Evolutionary conservation across 1,140 invertebrate genomes (phyloP).

Genomic region (Drosophila tsacasi): DNA sequence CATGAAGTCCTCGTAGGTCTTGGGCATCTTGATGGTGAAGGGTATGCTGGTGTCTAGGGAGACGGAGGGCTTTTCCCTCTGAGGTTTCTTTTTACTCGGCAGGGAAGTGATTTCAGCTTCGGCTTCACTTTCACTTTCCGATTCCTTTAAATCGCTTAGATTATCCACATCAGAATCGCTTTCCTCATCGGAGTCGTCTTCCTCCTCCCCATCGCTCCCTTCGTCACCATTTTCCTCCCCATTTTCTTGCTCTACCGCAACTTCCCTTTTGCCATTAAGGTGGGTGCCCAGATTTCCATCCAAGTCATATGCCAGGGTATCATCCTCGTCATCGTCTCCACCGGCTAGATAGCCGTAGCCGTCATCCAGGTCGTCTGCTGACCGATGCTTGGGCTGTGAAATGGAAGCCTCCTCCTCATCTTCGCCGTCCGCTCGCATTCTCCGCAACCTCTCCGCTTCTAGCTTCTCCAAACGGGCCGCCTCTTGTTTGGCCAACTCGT

Average conservation of each 20-base stretch:
- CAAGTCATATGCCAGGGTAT: slow-evolving; percentile 85
- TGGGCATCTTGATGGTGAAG: slow-evolving; percentile 89
- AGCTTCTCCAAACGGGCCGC: slow-evolving; percentile 91
- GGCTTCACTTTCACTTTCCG: slow-evolving; percentile 74
- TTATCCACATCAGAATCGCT: slow-evolving; percentile 83
- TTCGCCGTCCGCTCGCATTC: slow-evolving; percentile 90
- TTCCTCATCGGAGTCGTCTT: slow-evolving; percentile 63
- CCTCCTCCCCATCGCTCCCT: slow-evolving; percentile 73
- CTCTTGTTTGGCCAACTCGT: slow-evolving; percentile 93
- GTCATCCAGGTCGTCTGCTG: slow-evolving; percentile 94
- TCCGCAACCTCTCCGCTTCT: slow-evolving; percentile 90
- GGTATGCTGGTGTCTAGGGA: slow-evolving; percentile 87
- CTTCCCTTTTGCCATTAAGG: slow-evolving; percentile 56
- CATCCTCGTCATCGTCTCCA: slow-evolving; percentile 69
- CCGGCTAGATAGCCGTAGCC: slow-evolving; percentile 86
- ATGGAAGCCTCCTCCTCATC: slow-evolving; percentile 83
- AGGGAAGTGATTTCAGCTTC: slow-evolving; percentile 48
- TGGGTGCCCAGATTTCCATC: slow-evolving; percentile 84
- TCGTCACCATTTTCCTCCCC: slow-evolving; percentile 66
- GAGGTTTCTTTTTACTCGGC: slow-evolving; percentile 37
- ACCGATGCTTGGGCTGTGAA: slow-evolving; percentile 86
- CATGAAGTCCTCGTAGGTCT: slow-evolving; percentile 89
- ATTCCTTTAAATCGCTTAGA: slow-evolving; percentile 86
- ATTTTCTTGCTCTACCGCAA: slow-evolving; percentile 63
- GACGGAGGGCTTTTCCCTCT: slow-evolving; percentile 65